Percentiles rank a stretch among this genome's conserved stretches.
Conservation (phyloP, 2,797 vertebrate species). For the Halcyon badia region DNA sequence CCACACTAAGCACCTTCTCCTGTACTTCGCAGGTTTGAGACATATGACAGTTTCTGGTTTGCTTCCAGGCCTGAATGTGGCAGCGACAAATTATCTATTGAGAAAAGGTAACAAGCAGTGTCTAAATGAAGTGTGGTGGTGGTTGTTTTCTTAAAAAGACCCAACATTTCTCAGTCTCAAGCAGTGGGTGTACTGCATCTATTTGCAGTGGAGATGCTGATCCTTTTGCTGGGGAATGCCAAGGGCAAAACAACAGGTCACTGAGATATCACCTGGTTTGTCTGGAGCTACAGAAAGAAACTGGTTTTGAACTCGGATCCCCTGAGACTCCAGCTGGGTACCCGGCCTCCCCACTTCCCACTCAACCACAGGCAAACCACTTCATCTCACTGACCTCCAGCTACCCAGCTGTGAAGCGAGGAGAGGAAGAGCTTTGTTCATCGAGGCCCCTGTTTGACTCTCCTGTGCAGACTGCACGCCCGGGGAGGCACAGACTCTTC, state of each 20-base stretch:
- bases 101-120: background rate
- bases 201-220: background rate
- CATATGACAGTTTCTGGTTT: background rate
- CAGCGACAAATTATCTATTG: background rate
- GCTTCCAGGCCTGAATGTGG: slow-evolving; percentile 4
- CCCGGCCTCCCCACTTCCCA: background rate
- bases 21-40: background rate
- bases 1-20: background rate
- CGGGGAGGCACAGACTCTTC: background rate
- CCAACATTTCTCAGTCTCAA: background rate
- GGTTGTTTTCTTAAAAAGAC: background rate
- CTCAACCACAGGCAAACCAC: slow-evolving; percentile 3
- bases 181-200: background rate
- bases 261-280: background rate
- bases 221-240: background rate
- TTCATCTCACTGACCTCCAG: background rate
- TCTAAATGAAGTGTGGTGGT: background rate
- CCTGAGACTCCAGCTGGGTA: background rate
- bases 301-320: background rate
- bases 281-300: slow-evolving; percentile 10
- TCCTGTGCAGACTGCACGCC: background rate
- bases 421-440: background rate
- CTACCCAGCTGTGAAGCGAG: background rate
- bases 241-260: slow-evolving; percentile 25
- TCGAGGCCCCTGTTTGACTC: background rate